phyloP scores from a whole-genome alignment of 2,113 vertebrate genomes.

The Gnathonemus echidnorhynchus region DNA sequence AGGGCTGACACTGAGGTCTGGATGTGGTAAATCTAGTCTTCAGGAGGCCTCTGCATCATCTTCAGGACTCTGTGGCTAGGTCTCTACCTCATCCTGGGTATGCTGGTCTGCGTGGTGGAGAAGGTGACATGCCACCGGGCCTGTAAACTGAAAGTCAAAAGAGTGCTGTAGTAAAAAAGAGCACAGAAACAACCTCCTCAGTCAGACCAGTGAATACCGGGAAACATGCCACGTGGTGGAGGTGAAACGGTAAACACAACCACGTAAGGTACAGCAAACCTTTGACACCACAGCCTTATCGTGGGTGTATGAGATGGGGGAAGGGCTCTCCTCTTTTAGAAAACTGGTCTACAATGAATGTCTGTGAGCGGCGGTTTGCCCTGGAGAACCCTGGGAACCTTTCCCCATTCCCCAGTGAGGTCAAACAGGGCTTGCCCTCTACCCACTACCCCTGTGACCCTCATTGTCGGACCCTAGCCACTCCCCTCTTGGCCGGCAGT shows the following conservation, averaged over 20 bases:
- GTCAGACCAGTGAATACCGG: background rate
- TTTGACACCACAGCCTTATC: background rate
- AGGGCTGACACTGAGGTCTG: background rate
- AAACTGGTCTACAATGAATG: background rate
- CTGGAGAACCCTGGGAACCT: slow-evolving; percentile 12
- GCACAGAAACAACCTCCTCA: background rate
- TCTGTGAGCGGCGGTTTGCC: background rate
- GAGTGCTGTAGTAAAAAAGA: background rate
- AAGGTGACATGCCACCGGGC: background rate
- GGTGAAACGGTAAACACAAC: background rate
- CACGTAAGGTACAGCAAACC: background rate
- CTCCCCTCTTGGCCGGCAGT: slow-evolving; percentile 22
- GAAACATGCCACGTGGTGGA: background rate
- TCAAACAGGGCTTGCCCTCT: slow-evolving; percentile 16
- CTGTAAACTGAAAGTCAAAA: background rate
- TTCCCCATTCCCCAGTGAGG: slow-evolving; percentile 9
- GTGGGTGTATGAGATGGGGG: background rate
- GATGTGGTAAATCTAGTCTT: background rate
- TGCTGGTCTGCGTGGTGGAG: background rate
- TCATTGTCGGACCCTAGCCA: background rate
- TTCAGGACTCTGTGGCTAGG: background rate
- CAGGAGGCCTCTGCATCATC: background rate
- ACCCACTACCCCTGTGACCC: background rate
- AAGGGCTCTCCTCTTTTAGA: background rate
- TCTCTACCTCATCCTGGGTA: background rate